These are phyloP conservation scores for Charadrius vociferus DNA, from an alignment of 2,113 vertebrate species.

Conservation along the genomic window DNA sequence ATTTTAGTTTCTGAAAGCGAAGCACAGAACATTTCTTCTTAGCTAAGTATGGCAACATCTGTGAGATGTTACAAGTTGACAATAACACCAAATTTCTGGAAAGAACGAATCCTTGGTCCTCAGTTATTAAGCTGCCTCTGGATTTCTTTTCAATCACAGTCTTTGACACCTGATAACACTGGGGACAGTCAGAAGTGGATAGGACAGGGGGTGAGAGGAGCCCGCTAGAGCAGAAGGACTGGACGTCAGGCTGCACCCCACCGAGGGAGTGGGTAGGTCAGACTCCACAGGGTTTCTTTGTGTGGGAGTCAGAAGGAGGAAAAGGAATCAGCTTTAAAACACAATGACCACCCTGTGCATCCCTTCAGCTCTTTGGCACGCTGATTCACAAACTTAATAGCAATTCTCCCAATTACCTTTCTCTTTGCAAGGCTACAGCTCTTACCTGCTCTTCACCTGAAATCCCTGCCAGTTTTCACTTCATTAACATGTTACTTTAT, in stretches of 20 bases:
- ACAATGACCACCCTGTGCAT: not conserved
- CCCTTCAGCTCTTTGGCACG: not conserved
- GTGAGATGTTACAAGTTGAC: not conserved
- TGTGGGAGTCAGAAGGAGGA: not conserved
- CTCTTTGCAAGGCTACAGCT: not conserved
- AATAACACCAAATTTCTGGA: not conserved
- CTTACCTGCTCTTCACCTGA: not conserved
- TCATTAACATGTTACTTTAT: not conserved
- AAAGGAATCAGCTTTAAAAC: not conserved
- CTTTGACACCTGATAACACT: not conserved
- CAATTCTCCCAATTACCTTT: not conserved
- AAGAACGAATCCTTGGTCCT: not conserved
- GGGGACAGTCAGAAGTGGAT: not conserved
- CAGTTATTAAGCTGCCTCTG: not conserved
- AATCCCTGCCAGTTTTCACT: not conserved
- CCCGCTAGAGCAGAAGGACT: not conserved
- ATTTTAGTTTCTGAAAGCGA: not conserved
- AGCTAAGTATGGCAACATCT: not conserved
- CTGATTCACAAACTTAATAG: not conserved
- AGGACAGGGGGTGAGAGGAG: not conserved
- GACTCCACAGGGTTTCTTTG: not conserved
- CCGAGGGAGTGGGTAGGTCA: fast-evolving
- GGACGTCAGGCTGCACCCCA: not conserved
- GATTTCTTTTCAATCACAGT: not conserved
- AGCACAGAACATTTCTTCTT: not conserved